Base-by-base conservation (phyloP, 2,888 invertebrate species). In the Poecilus cupreus region DNA sequence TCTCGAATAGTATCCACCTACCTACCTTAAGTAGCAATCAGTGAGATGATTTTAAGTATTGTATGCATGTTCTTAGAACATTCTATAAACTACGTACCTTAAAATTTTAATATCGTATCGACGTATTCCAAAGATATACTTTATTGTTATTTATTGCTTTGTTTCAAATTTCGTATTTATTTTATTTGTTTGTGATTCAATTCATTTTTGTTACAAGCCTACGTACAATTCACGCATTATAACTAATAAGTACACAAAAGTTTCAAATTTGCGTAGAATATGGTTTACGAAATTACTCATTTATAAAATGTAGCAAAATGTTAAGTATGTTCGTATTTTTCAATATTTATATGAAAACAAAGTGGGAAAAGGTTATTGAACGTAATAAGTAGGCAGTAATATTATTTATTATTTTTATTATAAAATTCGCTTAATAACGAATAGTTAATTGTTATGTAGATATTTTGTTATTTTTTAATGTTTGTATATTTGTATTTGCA, bases 1-100 rank as follows among this genome's bases (percentile, higher is more conserved):
- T 82, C 90, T 96, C 84, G 94, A 94, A 84, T 94, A 90, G 87
- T 78, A 54, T 32, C 3, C 26, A 13, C 4, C 32, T 6, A 32
- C 4, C 32, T 32, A 32, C 32, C 32, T 32, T 32, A 32, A 32
- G 22, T 76, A 16, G 60, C n/a, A 60, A 54, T 20, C 24, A 26
- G 16, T 24, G 26, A n/a, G 32, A 68, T 26, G 18, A 32, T 18
- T 57, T 57, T 18, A 57, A 57, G 11, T 16, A 49, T 49, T 49
- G 49, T 49, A n/a, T 49, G n/a, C 16, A 49, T 57, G 57, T 57
- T 57, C 57, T 57, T 57, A 68, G 64, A 68, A 68, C 64, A 68
- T 22, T 57, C 57, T 32, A 24, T 22, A 57, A 22, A 24, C 64
- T 68, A 20, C 64, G 64, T 68, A 68, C 64, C 64, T 68, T 68